Conservation (phyloP, 2,797 vertebrate species). For the Todus mexicanus region DNA sequence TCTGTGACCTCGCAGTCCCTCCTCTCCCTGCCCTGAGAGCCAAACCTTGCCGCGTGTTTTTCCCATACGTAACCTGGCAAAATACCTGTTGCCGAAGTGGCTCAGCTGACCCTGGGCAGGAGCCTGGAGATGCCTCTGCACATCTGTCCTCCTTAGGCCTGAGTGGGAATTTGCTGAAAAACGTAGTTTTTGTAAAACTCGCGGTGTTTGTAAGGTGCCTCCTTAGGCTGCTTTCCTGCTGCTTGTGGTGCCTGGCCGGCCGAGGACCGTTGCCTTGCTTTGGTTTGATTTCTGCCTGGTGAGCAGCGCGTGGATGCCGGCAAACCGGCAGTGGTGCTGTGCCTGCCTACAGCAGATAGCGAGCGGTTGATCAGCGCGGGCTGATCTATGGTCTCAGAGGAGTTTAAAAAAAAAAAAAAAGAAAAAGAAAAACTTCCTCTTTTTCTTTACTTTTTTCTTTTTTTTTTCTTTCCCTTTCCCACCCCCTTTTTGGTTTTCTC, state of each 20-base stretch:
- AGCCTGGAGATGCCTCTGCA: rapidly evolving
- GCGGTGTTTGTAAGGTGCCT: neutral
- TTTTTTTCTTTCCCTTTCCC: neutral
- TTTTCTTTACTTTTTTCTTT: neutral
- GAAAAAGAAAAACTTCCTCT: conserved; percentile 15
- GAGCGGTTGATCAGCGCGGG: neutral
- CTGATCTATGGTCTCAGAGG: conserved; percentile 41
- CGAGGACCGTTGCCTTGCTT: neutral
- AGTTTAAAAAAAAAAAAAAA: neutral
- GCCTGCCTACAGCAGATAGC: conserved; percentile 51
- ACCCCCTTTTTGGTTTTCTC: neutral
- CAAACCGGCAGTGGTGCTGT: neutral
- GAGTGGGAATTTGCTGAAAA: neutral
- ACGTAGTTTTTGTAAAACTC: neutral
- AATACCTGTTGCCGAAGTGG: neutral
- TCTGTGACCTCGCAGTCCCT: neutral
- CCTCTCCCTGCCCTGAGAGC: neutral
- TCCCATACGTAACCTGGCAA: neutral
- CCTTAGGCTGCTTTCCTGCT: neutral
- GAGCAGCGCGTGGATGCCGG: rapidly evolving
- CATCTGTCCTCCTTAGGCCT: neutral
- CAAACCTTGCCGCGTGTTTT: neutral
- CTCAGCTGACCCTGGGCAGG: neutral
- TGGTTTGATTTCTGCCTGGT: neutral
- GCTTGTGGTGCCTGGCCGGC: neutral